These are phyloP conservation scores for Ectemnius continuus DNA, from an alignment of 2,888 invertebrate species.

Conservation along the genomic window DNA sequence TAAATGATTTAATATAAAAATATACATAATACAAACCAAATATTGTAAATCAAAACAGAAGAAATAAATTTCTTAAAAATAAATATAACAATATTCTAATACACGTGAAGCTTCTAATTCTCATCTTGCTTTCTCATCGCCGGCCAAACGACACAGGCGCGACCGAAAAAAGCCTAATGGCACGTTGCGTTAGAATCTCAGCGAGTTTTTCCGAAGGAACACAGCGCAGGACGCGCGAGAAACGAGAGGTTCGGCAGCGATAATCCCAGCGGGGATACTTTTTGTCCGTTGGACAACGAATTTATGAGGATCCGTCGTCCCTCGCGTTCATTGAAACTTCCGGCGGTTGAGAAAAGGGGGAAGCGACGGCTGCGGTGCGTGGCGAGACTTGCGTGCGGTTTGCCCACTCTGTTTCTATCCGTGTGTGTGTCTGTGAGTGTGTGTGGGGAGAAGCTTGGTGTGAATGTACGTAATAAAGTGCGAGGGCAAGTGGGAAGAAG, in stretches of 20 bases:
- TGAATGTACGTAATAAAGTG: slow-evolving; percentile 46
- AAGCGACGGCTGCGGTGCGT: slow-evolving; percentile 44
- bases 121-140: neutral
- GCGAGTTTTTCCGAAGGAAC: neutral
- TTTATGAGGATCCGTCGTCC: slow-evolving; percentile 69
- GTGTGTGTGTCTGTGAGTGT: neutral
- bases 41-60: too few species aligned
- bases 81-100: too few species aligned
- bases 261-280: slow-evolving; percentile 43
- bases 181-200: neutral
- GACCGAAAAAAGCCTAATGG: neutral
- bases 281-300: slow-evolving; percentile 62
- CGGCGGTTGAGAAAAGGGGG: slow-evolving; percentile 63
- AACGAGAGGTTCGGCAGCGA: slow-evolving; percentile 20
- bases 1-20: too few species aligned
- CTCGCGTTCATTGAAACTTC: slow-evolving; percentile 73
- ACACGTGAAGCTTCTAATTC: too few species aligned
- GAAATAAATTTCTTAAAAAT: too few species aligned
- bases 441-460: slow-evolving; percentile 19
- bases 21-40: too few species aligned
- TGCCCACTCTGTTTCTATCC: slow-evolving; percentile 20
- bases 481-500: slow-evolving; percentile 39
- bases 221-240: slow-evolving; percentile 20
- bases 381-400: slow-evolving; percentile 32
- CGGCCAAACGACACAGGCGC: slow-evolving; percentile 33